Evolutionary conservation across 2,888 invertebrate genomes (phyloP), one percentile per base, ranked within the genome.

Genomic region (Pheosia tremula): DNA sequence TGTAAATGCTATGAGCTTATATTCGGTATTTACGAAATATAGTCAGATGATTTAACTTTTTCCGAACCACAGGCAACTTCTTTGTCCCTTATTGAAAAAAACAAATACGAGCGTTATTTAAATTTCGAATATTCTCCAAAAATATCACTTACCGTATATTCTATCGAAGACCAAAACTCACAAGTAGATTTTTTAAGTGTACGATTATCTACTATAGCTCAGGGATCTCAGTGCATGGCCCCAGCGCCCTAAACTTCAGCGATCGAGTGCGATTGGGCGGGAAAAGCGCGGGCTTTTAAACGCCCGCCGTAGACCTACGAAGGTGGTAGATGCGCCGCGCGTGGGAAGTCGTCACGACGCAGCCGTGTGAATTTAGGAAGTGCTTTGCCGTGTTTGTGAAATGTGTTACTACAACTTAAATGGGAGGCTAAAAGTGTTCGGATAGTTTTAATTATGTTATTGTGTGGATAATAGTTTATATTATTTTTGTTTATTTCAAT

Each of bases 251-350:
- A 75, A 72, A 73, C 74, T 75, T 71, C 72, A 74, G 79, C 71
- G 74, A 67, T 79, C 68, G 81, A 91, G 81, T 91, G 91, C 86
- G 89, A 84, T 84, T 78, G 81, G 88, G 86, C 88, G 89, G 85
- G 78, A 83, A 79, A 78, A 61, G 73, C 82, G 69, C 80, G 80
- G 67, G 88, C 92, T 92, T 92, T 87, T 93, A 91, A 91, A 85
- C 84, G 66, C 68, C 66, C 53, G 63, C 79, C 87, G 81, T 75
- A 89, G 91, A 89, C 66, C 74, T 81, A 64, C 43, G 61, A 79
- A 71, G 38, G 52, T 55, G 38, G 56, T 67, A 81, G 80, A 83
- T 56, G 60, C 69, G 56, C 58, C 61, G 56, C 38, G 83, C 83
- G 86, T 88, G 85, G 88, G 85, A 67, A 69, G 74, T 50, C 47